Base-by-base conservation (phyloP, 64 coral and sea anemone genomes). In the Montipora sp. region DNA sequence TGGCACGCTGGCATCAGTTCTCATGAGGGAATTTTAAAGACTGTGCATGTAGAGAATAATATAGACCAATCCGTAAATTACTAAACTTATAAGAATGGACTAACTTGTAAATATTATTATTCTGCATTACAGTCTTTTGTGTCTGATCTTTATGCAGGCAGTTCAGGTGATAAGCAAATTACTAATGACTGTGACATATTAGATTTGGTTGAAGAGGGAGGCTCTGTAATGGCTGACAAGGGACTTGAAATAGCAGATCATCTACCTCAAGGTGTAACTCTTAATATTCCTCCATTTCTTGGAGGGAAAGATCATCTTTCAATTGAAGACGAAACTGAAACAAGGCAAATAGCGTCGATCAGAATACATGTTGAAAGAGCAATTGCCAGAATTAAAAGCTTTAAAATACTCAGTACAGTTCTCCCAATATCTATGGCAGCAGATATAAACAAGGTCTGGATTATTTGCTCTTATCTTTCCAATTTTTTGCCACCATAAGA, bases 371-470 rank as follows among this genome's bases (percentile, higher is more conserved):
- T 94, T 18, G 92, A 89, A 70, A 61, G 92, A 58, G 91, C 91
- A 19, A 93, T 93, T 78, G 27, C 82, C 21, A 83, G 92, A 94
- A 85, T 94, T 8, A 93, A 93, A 51, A 95, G 79, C 48, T 95
- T 95, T 90, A 77, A 82, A 47, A 95, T 95, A 80, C 14, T 95
- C 8, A 79, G 74, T 53, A 58, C 80, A 50, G 67, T 80, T 22
- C 77, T 80, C 68, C 75, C 91, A 24, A 68, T 93, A 19, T 51
- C 80, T n/a, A 87, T 87, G 83, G 75, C 91, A 55, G 73, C 87
- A 77, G 93, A 95, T 73, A 63, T 95, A 22, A 90, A 90, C 60
- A 90, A 90, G 87, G 80, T 90, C 14, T 95, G 93, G 88, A 49
- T 51, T 73, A 78, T 90, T 50, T 95, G 80, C 61, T 90, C 59